phyloP scores from a whole-genome alignment of 1,140 invertebrate species.

The Heliconius hewitsoni region DNA sequence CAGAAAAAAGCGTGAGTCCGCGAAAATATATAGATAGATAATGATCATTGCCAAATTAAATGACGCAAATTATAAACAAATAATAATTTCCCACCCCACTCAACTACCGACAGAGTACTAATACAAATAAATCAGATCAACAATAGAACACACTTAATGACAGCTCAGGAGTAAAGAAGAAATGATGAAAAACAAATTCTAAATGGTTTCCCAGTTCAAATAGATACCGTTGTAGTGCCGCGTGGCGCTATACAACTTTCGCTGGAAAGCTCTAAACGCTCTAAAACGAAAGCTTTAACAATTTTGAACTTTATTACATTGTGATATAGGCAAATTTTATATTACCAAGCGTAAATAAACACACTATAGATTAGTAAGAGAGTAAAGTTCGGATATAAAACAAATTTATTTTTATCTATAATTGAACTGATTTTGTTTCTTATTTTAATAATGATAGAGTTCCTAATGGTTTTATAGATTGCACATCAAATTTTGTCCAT shows the following conservation, averaged over 20 bases:
- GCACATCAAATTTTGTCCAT: constrained; percentile 8
- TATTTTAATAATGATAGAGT: constrained; percentile 29
- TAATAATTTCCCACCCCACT: constrained; percentile 49
- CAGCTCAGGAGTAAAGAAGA: constrained; percentile 67
- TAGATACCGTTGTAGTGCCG: constrained; percentile 76
- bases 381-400: constrained; percentile 38
- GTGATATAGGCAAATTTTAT: constrained; percentile 3
- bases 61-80: constrained; percentile 45
- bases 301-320: constrained; percentile 38
- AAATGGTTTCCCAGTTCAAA: constrained; percentile 77
- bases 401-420: constrained; percentile 32
- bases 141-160: constrained; percentile 69
- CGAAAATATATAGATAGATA: not conserved
- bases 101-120: constrained; percentile 58
- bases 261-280: not conserved
- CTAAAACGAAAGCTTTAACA: not conserved
- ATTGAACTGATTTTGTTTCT: constrained; percentile 30
- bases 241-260: constrained; percentile 57
- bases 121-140: constrained; percentile 70
- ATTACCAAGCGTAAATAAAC: not conserved
- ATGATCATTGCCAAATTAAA: constrained; percentile 24
- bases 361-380: constrained; percentile 13
- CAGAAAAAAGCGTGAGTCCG: too few species aligned
- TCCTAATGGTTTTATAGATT: not conserved
- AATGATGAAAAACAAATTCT: constrained; percentile 79